Evolutionary conservation across 1,140 invertebrate species (phyloP), one percentile per base, ranked within the genome.

Genomic region (Solen grandis): DNA sequence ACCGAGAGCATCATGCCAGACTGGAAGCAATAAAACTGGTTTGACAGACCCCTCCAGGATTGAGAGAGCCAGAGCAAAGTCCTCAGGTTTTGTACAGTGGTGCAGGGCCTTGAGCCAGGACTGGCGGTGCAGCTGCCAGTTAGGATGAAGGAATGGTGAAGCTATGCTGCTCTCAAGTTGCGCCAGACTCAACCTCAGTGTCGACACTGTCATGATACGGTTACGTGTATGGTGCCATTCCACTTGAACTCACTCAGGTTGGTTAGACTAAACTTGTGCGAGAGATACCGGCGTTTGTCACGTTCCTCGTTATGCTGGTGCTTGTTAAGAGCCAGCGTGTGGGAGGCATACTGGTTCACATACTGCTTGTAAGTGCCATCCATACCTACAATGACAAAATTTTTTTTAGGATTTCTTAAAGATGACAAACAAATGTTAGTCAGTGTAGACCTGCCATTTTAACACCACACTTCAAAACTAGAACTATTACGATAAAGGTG

Each of bases 241-340:
- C 98, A 99, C 92, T 98, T 99, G 89, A 99, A 99, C 86, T 99
- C 98, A 38, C 97, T 97, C 1, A 95, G 95, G 52, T 95, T 95
- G 0, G 97, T 98, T 4, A 99, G 92, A 25, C 96, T 97, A 91
- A 99, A 99, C 91, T 99, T 99, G 91, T 99, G 97, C 0, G 97
- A 98, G 82, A 99, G 95, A 90, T 98, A 97, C 0, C 98, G 94
- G 75, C 96, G 96, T 88, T 98, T 98, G 91, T 99, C 98, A n/a
- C 97, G 94, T 88, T 99, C 98, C 92, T 99, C 98, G 91, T 97
- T 97, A 79, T 97, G 95, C 90, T 99, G 98, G 2, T 96, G 90
- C 89, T 99, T 99, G 92, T 98, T 99, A 50, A 99, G 92, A 0
- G 98, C 97, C 52, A 97, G 94, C 1, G 95, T 92, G 92, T 98